Evolutionary conservation across 1,140 invertebrate genomes (phyloP).

Genomic region (Epicauta chinensis): DNA sequence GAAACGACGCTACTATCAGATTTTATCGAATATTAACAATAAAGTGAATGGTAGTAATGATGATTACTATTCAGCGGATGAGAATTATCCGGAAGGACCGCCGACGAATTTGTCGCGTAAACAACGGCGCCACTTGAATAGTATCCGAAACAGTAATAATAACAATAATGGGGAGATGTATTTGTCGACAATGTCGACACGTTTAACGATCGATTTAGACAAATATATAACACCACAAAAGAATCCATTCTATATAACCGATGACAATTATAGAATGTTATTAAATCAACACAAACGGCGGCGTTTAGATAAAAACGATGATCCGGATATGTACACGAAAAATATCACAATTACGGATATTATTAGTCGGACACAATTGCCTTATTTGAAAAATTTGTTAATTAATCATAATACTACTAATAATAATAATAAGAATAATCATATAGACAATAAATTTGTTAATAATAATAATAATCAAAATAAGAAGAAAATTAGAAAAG

Average conservation of each 20-base stretch:
- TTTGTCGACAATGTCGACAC: constrained; percentile 43
- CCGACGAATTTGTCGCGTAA: constrained; percentile 47
- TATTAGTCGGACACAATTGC: constrained; percentile 39
- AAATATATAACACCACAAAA: constrained; percentile 38
- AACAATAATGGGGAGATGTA: constrained; percentile 46
- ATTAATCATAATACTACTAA: constrained; percentile 21
- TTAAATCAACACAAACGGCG: constrained; percentile 58
- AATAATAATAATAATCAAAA: constrained; percentile 8
- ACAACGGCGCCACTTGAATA: constrained; percentile 44
- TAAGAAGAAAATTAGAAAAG: constrained; percentile 13
- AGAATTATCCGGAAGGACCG: constrained; percentile 62
- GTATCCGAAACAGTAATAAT: constrained; percentile 41
- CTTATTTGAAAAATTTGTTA: constrained; percentile 42
- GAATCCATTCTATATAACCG: constrained; percentile 49
- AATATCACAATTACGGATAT: constrained; percentile 33
- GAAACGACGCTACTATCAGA: constrained; percentile 48
- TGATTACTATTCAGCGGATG: constrained; percentile 60
- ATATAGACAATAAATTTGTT: constrained; percentile 14
- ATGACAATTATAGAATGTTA: constrained; percentile 63
- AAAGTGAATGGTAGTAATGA: constrained; percentile 55
- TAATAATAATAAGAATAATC: not conserved
- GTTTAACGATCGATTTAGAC: constrained; percentile 44
- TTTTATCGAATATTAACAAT: constrained; percentile 47
- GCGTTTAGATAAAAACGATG: constrained; percentile 47
- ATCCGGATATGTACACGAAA: constrained; percentile 34